phyloP scores from a whole-genome alignment of 64 coral and sea anemone species.

The Actinia tenebrosa region DNA sequence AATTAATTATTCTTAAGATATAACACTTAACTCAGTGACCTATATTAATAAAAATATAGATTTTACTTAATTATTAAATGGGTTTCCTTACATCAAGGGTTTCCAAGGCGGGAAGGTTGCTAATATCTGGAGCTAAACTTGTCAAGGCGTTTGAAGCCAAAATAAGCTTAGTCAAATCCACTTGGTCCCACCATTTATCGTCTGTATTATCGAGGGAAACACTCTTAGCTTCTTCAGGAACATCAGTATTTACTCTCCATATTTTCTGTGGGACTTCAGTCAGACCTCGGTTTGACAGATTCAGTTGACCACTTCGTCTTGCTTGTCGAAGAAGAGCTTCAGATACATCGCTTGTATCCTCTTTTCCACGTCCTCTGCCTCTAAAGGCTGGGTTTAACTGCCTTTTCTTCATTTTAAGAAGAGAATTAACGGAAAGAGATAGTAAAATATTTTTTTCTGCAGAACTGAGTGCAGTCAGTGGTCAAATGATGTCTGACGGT shows the following conservation, averaged over 20 bases:
- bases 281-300: slow-evolving; percentile 78
- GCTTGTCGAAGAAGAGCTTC: slow-evolving; percentile 79
- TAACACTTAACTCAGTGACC: neutral
- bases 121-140: slow-evolving; percentile 67
- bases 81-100: slow-evolving; percentile 78
- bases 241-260: slow-evolving; percentile 82
- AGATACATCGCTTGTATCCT: slow-evolving; percentile 47
- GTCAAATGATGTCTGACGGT: too few species aligned
- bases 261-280: slow-evolving; percentile 78
- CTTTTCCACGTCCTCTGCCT: neutral
- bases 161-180: slow-evolving; percentile 80
- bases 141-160: slow-evolving; percentile 89
- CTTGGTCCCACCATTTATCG: slow-evolving; percentile 88
- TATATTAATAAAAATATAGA: neutral
- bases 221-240: slow-evolving; percentile 78
- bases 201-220: slow-evolving; percentile 78
- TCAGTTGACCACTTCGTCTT: slow-evolving; percentile 82
- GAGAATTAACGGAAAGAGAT: neutral
- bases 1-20: neutral
- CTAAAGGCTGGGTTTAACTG: slow-evolving; percentile 51
- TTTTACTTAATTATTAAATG: neutral
- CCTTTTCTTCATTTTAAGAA: slow-evolving; percentile 65
- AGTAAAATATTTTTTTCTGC: neutral
- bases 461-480: too few species aligned
- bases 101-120: slow-evolving; percentile 55